Conservation (phyloP, 2,888 invertebrate genomes). For the Amphimallon solstitiale region DNA sequence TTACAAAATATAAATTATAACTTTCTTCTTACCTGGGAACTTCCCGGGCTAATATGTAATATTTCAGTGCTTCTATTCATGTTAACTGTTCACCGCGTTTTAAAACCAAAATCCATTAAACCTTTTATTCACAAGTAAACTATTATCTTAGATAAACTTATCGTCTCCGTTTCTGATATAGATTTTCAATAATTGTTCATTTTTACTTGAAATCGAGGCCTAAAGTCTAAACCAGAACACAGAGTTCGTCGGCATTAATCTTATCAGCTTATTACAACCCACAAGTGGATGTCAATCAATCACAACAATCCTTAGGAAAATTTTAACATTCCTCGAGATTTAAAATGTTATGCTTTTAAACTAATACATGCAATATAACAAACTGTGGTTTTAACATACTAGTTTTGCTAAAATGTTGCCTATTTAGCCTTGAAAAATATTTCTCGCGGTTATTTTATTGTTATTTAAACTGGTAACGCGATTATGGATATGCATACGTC, state of each 20-base stretch:
- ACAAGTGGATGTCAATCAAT: not conserved
- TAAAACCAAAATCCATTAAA: conserved; percentile 4
- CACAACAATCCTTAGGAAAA: no score
- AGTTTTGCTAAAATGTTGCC: conserved; percentile 7
- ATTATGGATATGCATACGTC: no score
- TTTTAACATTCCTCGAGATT: no score
- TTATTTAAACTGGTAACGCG: conserved; percentile 1
- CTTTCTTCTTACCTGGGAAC: conserved; percentile 35
- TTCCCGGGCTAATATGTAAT: conserved; percentile 37
- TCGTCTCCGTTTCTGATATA: conserved; percentile 10
- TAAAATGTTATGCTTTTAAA: not conserved
- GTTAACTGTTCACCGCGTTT: not conserved
- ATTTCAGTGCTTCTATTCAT: conserved; percentile 46
- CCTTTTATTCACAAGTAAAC: not conserved
- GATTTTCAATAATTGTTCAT: conserved; percentile 11
- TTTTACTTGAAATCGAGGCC: not conserved
- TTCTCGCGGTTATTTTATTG: not conserved
- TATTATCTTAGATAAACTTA: conserved; percentile 30
- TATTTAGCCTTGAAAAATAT: conserved; percentile 10
- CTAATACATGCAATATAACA: not conserved
- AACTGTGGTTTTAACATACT: not conserved
- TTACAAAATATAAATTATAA: not conserved
- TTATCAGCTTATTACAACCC: not conserved
- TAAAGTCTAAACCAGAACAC: not conserved
- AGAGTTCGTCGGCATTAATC: no score